These are phyloP conservation scores for Cygnus buccinator DNA, from an alignment of 2,113 vertebrate species.

Conservation along the genomic window DNA sequence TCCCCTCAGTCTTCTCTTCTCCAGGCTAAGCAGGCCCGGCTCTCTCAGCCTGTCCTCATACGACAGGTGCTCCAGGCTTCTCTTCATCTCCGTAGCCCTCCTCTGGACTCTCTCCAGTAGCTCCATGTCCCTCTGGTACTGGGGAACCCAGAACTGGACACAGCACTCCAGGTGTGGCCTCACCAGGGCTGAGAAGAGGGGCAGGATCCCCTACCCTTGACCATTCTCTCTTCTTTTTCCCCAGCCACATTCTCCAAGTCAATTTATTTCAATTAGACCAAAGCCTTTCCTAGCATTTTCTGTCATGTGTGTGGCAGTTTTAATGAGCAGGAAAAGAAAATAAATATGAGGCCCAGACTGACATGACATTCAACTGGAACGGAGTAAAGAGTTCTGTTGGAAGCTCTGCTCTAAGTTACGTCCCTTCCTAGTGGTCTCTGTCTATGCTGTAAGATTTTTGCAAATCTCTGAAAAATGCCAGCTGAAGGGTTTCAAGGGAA, in stretches of 20 bases:
- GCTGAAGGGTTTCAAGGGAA: background rate
- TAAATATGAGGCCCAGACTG: background rate
- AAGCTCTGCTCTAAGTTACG: background rate
- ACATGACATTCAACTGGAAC: constrained; percentile 7
- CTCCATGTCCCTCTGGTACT: too few species aligned
- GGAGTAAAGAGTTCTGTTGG: background rate
- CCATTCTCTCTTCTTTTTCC: background rate
- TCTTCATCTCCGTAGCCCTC: too few species aligned
- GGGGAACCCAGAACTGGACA: too few species aligned
- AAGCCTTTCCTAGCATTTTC: constrained; percentile 23
- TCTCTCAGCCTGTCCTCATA: too few species aligned
- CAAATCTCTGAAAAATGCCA: constrained; percentile 31
- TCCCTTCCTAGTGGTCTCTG: background rate
- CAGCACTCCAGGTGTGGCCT: too few species aligned
- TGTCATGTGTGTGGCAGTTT: background rate
- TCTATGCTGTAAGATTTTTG: background rate
- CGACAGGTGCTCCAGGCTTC: too few species aligned
- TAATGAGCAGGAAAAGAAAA: constrained; percentile 44
- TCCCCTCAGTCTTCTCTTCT: background rate
- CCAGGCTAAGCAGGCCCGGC: background rate
- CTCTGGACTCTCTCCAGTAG: too few species aligned
- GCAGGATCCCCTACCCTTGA: too few species aligned
- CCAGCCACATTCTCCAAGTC: background rate
- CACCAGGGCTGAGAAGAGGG: too few species aligned
- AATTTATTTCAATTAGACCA: constrained; percentile 43